Percentiles rank a stretch among this genome's conserved stretches.
Evolutionary conservation across 1,140 invertebrate genomes (phyloP).

Genomic region (Caerostris darwini): DNA sequence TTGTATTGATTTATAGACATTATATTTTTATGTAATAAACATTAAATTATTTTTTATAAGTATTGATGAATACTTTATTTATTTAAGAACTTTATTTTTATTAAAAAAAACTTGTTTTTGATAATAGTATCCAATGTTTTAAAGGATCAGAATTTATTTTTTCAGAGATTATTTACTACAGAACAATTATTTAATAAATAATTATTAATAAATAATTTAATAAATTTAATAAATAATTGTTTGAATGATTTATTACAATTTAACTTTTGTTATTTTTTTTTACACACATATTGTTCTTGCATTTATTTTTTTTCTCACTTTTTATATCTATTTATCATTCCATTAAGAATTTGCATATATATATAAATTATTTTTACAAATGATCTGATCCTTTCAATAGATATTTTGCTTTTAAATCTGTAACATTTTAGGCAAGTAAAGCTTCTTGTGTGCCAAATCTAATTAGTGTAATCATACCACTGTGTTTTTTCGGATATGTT

Average conservation of each 20-base stretch:
- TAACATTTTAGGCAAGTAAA: conserved; percentile 6
- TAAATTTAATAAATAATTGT: background rate
- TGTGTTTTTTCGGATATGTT: conserved; percentile 39
- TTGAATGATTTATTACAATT: background rate
- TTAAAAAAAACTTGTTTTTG: background rate
- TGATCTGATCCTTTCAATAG: conserved; percentile 10
- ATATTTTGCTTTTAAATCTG: background rate
- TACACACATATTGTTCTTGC: background rate
- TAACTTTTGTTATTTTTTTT: background rate
- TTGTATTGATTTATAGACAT: background rate
- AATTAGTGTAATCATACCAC: conserved; percentile 29
- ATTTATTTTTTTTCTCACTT: background rate
- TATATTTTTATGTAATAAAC: background rate
- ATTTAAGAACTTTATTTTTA: background rate
- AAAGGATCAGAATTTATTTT: background rate
- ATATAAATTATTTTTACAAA: background rate
- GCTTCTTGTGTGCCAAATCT: conserved; percentile 42
- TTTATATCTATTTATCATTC: background rate
- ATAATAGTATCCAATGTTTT: background rate
- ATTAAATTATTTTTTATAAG: background rate
- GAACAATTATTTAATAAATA: background rate
- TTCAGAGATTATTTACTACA: background rate
- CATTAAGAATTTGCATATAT: background rate
- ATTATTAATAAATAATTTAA: too few species aligned
- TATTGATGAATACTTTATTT: background rate